Percentiles rank a stretch among this genome's conserved stretches.
Evolutionary conservation across 2,113 vertebrate genomes (phyloP).

Genomic region (Microtus montanus): DNA sequence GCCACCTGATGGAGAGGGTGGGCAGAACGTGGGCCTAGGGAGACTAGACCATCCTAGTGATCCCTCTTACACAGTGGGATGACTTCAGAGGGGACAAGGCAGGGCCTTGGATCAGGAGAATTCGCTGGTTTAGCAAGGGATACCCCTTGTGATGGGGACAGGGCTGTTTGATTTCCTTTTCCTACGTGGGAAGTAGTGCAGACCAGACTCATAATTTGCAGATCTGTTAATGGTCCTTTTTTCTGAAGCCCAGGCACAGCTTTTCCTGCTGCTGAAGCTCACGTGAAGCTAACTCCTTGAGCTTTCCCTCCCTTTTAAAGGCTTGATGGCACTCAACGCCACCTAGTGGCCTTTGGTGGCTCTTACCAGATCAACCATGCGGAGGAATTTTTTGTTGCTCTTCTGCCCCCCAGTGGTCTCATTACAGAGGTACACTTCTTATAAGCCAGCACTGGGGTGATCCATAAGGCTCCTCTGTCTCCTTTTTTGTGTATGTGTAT

Average conservation of each 20-base stretch:
- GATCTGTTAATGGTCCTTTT: slow-evolving; percentile 38
- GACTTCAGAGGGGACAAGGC: slow-evolving; percentile 45
- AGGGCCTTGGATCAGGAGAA: slow-evolving; percentile 66
- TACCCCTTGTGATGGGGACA: slow-evolving; percentile 51
- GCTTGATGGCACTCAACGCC: slow-evolving; percentile 58
- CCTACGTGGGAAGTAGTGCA: background rate
- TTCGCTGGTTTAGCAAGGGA: slow-evolving; percentile 77
- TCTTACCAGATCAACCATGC: slow-evolving; percentile 45
- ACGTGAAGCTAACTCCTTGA: slow-evolving; percentile 34
- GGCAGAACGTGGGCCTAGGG: slow-evolving; percentile 46
- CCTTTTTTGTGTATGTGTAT: background rate
- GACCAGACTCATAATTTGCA: slow-evolving; percentile 4
- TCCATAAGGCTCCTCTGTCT: background rate
- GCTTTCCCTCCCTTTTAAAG: slow-evolving; percentile 82
- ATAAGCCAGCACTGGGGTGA: slow-evolving; percentile 34
- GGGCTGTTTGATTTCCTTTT: slow-evolving; percentile 21
- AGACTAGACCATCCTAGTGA: slow-evolving; percentile 58
- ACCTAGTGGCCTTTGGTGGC: slow-evolving; percentile 68
- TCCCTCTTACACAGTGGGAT: slow-evolving; percentile 64
- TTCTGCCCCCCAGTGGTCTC: slow-evolving; percentile 78
- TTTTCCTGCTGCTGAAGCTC: slow-evolving; percentile 34
- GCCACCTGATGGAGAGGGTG: slow-evolving; percentile 55
- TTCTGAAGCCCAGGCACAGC: slow-evolving; percentile 17
- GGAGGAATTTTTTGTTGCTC: slow-evolving; percentile 74
- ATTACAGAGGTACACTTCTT: slow-evolving; percentile 30